phyloP scores from a whole-genome alignment of 2,797 vertebrate species.

The Sternarchorhynchus goeldii region DNA sequence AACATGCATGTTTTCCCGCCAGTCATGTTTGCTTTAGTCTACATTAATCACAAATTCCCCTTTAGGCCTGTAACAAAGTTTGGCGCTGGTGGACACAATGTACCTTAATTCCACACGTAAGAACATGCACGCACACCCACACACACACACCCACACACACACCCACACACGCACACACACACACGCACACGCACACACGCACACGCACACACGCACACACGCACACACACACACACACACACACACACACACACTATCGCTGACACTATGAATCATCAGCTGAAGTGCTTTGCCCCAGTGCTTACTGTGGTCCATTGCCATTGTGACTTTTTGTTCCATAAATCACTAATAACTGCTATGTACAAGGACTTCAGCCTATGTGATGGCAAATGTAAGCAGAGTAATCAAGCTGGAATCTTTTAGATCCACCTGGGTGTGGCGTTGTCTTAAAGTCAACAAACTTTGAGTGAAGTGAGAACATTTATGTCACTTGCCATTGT shows the following conservation, averaged over 20 bases:
- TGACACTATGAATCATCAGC: conserved; percentile 22
- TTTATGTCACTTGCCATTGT: conserved; percentile 1
- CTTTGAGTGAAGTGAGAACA: background rate
- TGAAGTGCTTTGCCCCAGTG: conserved; percentile 7
- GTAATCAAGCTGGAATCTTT: conserved; percentile 7
- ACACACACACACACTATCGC: background rate
- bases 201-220: too few relatives aligned
- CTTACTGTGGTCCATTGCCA: background rate
- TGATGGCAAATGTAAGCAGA: background rate
- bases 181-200: background rate
- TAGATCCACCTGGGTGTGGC: conserved; percentile 47
- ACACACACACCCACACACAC: conserved; percentile 1
- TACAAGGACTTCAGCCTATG: background rate
- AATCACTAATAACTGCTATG: background rate
- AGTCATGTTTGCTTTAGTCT: background rate
- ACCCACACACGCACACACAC: background rate
- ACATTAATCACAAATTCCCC: background rate
- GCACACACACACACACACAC: background rate
- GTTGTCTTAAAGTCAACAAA: conserved; percentile 43
- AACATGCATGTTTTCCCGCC: conserved; percentile 1
- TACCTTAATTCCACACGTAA: background rate
- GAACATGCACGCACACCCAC: background rate
- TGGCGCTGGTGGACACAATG: conserved; percentile 1
- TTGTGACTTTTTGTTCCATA: background rate
- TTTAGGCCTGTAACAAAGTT: conserved; percentile 5